These are phyloP conservation scores for Pseudopleuronectes americanus DNA, from an alignment of 2,797 vertebrate species.

Conservation along the genomic window DNA sequence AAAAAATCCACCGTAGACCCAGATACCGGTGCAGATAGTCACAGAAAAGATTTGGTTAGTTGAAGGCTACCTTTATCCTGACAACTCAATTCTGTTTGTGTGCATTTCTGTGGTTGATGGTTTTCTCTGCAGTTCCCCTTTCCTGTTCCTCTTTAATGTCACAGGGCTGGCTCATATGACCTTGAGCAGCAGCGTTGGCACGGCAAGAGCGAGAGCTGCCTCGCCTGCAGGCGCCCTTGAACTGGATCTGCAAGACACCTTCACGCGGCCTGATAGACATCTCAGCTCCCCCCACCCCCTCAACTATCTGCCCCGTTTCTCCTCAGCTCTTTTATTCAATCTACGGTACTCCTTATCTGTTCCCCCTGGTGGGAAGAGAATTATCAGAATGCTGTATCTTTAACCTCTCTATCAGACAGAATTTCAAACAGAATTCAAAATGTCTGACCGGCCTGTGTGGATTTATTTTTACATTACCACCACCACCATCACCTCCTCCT, in stretches of 20 bases:
- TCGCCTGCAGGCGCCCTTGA: slow-evolving; percentile 98
- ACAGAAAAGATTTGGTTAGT: slow-evolving; percentile 55
- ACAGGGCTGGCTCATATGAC: slow-evolving; percentile 96
- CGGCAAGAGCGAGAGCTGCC: slow-evolving; percentile 90
- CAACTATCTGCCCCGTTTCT: slow-evolving; percentile 49
- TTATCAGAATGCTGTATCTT: slow-evolving; percentile 93
- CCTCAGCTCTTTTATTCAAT: slow-evolving; percentile 78
- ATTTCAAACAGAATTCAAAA: slow-evolving; percentile 83
- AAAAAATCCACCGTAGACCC: slow-evolving; percentile 64
- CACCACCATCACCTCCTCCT: slow-evolving; percentile 24
- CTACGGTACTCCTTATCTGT: slow-evolving; percentile 78
- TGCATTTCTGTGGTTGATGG: slow-evolving; percentile 80
- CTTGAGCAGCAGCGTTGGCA: slow-evolving; percentile 95
- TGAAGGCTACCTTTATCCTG: slow-evolving; percentile 66
- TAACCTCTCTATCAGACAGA: slow-evolving; percentile 88
- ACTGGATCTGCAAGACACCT: slow-evolving; percentile 99
- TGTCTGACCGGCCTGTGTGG: slow-evolving; percentile 71
- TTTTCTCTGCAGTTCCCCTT: slow-evolving; percentile 66
- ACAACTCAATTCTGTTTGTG: slow-evolving; percentile 68
- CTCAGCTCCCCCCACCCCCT: slow-evolving; percentile 79
- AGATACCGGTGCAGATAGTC: slow-evolving; percentile 55
- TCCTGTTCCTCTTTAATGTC: slow-evolving; percentile 93
- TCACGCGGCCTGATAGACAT: slow-evolving; percentile 97
- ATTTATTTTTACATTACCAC: slow-evolving; percentile 74
- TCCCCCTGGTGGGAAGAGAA: slow-evolving; percentile 85